Base-by-base conservation (phyloP, 2,113 vertebrate species). In the Sceloporus tristichus region DNA sequence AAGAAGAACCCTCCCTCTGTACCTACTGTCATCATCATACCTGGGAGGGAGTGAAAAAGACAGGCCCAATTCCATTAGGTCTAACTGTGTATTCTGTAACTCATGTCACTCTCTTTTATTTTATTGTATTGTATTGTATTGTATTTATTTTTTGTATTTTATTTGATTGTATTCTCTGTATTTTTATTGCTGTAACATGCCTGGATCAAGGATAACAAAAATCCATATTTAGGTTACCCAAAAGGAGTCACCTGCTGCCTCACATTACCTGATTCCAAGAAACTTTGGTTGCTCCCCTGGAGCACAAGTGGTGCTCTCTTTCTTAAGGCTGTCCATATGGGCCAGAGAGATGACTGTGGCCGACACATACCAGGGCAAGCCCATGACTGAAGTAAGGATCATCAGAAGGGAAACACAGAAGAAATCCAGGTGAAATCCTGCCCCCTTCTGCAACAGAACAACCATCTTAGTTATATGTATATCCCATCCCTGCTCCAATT, bases 351-450 rank as follows among this genome's bases (percentile, higher is more conserved):
- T 97, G 91, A 98, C 97, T 0, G 97, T 98, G 73, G 97, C 93
- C 0, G 97, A 97, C 88, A 98, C 97, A 0, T 97, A 98, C 97
- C 97, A 98, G 48, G 97, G 97, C 48, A 98, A 96, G 85, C 97
- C 97, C 0, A 95, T 93, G 5, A 9, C 86, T 0, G 97, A 98
- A 5, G 96, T 97, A 77, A 96, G 5, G 0, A 94, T 94, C 94
- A 97, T 95, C 89, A 98, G 87, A 25, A 97, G 73, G 59, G 97
- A 96, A 70, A 98, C 96, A 0, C 97, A 97, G 91, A 98, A 96
- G 86, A 98, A 94, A 76, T 98, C 97, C 90, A 98, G 93, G 81
- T 98, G 97, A 93, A 97, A 97, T 78, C 97, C 97, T 90, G 96
- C 97, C 87, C 97, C 97, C 91, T 98, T 98, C 97, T 98, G 93